Conservation (phyloP, 2,797 vertebrate species). For the Orientallactaga sibirica region DNA sequence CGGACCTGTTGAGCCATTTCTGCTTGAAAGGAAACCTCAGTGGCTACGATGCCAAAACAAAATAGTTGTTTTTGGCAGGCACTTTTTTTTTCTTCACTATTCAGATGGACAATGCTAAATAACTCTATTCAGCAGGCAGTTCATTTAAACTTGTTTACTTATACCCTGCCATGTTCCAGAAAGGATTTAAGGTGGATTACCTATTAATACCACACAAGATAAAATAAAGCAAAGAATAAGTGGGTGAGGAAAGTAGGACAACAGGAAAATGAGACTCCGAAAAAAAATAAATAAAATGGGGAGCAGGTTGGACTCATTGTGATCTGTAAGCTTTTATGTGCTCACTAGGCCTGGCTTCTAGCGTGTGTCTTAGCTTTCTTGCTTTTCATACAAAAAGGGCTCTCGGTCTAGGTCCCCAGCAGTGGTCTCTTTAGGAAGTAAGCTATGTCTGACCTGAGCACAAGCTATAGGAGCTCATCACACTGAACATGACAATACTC, state of each 20-base stretch:
- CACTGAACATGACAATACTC: background rate
- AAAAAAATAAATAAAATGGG: constrained; percentile 70
- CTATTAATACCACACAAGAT: constrained; percentile 77
- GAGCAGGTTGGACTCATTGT: constrained; percentile 28
- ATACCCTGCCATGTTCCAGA: constrained; percentile 74
- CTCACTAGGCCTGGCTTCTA: background rate
- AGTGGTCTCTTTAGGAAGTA: background rate
- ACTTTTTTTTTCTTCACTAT: constrained; percentile 39
- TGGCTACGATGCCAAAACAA: constrained; percentile 62
- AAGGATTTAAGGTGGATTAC: constrained; percentile 80
- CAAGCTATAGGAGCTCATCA: background rate
- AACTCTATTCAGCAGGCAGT: constrained; percentile 76
- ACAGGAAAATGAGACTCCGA: constrained; percentile 74
- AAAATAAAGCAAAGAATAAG: constrained; percentile 79
- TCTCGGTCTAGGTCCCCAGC: background rate
- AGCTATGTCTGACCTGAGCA: background rate
- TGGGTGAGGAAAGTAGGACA: constrained; percentile 73
- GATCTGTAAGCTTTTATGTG: background rate
- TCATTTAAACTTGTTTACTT: constrained; percentile 81
- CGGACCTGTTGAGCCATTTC: constrained; percentile 59
- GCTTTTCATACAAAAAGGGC: constrained; percentile 3
- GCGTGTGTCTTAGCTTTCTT: constrained; percentile 32
- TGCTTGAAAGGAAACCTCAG: constrained; percentile 69
- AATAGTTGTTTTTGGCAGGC: constrained; percentile 72
- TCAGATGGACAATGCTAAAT: constrained; percentile 78